These are phyloP conservation scores for Prionailurus bengalensis DNA, from an alignment of 2,113 vertebrate genomes.

Conservation along the genomic window DNA sequence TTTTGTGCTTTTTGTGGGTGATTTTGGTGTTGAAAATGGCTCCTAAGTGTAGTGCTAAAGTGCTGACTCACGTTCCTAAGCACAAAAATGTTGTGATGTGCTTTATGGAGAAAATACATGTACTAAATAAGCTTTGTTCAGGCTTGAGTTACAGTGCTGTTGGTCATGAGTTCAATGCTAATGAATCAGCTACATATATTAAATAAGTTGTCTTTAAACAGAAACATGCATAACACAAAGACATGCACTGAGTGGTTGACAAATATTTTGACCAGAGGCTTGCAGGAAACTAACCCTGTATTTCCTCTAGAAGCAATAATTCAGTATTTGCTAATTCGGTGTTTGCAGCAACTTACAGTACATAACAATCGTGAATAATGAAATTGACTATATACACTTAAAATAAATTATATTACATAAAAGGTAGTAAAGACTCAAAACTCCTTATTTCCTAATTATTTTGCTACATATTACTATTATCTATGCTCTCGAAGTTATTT, in stretches of 20 bases:
- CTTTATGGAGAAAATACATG: slow-evolving; percentile 51
- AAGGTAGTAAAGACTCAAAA: slow-evolving; percentile 43
- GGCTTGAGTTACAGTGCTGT: slow-evolving; percentile 13
- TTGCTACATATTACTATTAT: slow-evolving; percentile 28
- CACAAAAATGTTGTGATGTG: slow-evolving; percentile 33
- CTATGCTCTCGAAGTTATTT: slow-evolving; percentile 13
- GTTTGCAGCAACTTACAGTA: slow-evolving; percentile 55
- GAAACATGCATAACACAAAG: slow-evolving; percentile 51
- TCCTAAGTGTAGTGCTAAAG: slow-evolving; percentile 1
- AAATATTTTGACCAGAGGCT: slow-evolving; percentile 50
- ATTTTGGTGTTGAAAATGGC: slow-evolving; percentile 66
- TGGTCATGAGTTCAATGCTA: slow-evolving; percentile 4
- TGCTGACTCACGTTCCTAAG: slow-evolving; percentile 27
- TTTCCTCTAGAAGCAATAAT: slow-evolving; percentile 55
- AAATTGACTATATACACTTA: background rate
- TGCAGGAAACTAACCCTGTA: background rate
- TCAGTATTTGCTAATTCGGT: slow-evolving; percentile 47
- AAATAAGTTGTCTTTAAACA: slow-evolving; percentile 55
- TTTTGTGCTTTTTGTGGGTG: slow-evolving; percentile 52
- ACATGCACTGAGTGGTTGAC: slow-evolving; percentile 10
- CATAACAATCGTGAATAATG: background rate
- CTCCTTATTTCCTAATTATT: slow-evolving; percentile 12
- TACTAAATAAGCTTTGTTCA: slow-evolving; percentile 49
- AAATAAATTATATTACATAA: slow-evolving; percentile 15
- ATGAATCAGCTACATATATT: slow-evolving; percentile 51